Base-by-base conservation (phyloP, 2,888 invertebrate species). In the Anoncus sp. region DNA sequence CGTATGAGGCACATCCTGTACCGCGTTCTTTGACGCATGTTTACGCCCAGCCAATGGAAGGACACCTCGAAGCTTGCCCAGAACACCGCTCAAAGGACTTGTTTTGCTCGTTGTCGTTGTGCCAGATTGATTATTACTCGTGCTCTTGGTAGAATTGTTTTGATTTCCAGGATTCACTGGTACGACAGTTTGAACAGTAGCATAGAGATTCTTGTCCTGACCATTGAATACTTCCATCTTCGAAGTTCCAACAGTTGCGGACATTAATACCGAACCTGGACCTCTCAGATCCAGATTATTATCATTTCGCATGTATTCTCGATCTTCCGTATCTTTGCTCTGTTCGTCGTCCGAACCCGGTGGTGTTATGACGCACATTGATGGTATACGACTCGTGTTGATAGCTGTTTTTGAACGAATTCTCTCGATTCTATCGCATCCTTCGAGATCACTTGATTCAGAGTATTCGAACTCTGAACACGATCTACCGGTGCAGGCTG, bases 311-410 rank as follows among this genome's bases (percentile, higher is more conserved):
- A 71, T 35, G 12, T 63, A 51, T 3, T 79, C 72, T 6, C 51
- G 71, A 0, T 82, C 82, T 5, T 63, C 80, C 31, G 49, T 87
- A 78, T 88, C 92, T 86, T 85, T 90, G 76, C 94, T 93, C 82
- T 94, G 95, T 90, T 97, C 97, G 86, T 97, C 97, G 84, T 97
- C 97, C 80, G 97, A 97, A 78, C 96, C 96, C 0, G 95, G 95
- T 4, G 97, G 97, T 16, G 97, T 97, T 62, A 97, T 97, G 2
- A 97, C 97, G 91, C 97, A 98, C 95, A 98, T 96, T 5, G 97
- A 97, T 1, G 98, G 98, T 87, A 98, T 98, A 83, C 97, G 93
- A 84, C 96, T 96, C 65, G 96, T 96, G 87, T 96, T 97, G 51
- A 98, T 96, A 1, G 96, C 95, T 0, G 97, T 98, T 92, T 97